Conservation (phyloP, 1,140 invertebrate species). For the Colletes latitarsis region DNA sequence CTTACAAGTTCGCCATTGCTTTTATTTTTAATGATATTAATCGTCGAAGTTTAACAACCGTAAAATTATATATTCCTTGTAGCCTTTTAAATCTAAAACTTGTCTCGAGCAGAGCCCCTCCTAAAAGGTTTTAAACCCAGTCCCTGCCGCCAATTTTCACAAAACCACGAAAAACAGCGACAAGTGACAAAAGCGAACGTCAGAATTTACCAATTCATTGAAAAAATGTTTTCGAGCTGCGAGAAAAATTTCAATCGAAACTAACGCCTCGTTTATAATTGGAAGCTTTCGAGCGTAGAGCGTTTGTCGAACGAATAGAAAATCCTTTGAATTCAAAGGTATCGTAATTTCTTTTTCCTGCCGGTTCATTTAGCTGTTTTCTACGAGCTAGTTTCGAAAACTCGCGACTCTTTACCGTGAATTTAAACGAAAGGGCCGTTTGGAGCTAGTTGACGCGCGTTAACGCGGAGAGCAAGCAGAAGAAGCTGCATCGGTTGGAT, state of each 20-base stretch:
- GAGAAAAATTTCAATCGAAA: no score
- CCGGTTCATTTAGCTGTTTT: not conserved
- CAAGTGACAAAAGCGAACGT: no score
- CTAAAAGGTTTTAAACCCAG: no score
- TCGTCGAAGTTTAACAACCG: no score
- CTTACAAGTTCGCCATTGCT: no score
- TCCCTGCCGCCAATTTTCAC: no score
- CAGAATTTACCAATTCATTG: no score
- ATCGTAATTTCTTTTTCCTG: not conserved
- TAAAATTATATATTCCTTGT: not conserved
- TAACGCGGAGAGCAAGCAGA: constrained; percentile 5
- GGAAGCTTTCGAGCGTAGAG: not conserved
- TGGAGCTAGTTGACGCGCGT: not conserved
- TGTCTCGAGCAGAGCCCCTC: no score
- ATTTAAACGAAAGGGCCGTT: not conserved
- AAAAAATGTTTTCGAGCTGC: no score
- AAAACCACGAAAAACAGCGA: no score
- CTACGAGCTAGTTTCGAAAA: not conserved
- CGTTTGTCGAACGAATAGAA: not conserved
- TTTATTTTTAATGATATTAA: no score
- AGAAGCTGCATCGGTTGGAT: constrained; percentile 7
- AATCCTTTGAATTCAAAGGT: not conserved
- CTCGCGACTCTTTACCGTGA: not conserved
- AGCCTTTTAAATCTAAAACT: not conserved
- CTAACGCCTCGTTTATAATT: no score